Percentiles rank a stretch among this genome's conserved stretches.
Evolutionary conservation across 2,888 invertebrate species (phyloP).

Genomic region (Metalampra italica): DNA sequence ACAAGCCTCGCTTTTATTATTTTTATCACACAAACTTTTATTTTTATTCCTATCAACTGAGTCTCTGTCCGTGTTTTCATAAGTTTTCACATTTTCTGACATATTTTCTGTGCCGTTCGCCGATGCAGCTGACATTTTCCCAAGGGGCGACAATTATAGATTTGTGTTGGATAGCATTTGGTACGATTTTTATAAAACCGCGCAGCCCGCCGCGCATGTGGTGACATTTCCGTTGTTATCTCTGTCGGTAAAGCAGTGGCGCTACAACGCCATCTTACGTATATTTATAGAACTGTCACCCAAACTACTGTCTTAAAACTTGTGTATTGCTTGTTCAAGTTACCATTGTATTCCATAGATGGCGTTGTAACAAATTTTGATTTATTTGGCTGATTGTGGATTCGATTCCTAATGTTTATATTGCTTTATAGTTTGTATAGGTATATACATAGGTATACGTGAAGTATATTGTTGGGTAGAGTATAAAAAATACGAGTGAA

Average conservation of each 20-base stretch:
- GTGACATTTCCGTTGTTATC: slow-evolving; percentile 32
- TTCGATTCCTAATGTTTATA: too few species aligned
- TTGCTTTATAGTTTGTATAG: too few species aligned
- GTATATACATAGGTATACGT: too few species aligned
- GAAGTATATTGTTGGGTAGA: too few species aligned
- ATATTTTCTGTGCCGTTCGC: slow-evolving; percentile 40
- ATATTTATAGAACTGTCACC: not conserved
- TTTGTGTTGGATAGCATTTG: slow-evolving; percentile 67
- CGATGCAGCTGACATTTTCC: slow-evolving; percentile 62
- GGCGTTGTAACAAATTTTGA: too few species aligned
- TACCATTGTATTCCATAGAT: too few species aligned
- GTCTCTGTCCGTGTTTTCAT: slow-evolving; percentile 23
- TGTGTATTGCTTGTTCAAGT: too few species aligned
- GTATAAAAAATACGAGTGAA: slow-evolving; percentile 5
- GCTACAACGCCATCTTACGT: slow-evolving; percentile 37
- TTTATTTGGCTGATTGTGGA: too few species aligned
- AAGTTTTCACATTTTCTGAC: slow-evolving; percentile 34
- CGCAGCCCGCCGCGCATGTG: slow-evolving; percentile 72
- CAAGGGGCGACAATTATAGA: slow-evolving; percentile 67
- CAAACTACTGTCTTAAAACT: too few species aligned
- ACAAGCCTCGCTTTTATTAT: slow-evolving; percentile 34
- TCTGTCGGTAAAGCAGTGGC: slow-evolving; percentile 45
- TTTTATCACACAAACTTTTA: slow-evolving; percentile 50
- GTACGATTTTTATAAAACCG: slow-evolving; percentile 71
- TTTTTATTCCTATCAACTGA: slow-evolving; percentile 38